These are phyloP conservation scores for Bugula neritina DNA, from an alignment of 2,888 invertebrate species.

Conservation along the genomic window DNA sequence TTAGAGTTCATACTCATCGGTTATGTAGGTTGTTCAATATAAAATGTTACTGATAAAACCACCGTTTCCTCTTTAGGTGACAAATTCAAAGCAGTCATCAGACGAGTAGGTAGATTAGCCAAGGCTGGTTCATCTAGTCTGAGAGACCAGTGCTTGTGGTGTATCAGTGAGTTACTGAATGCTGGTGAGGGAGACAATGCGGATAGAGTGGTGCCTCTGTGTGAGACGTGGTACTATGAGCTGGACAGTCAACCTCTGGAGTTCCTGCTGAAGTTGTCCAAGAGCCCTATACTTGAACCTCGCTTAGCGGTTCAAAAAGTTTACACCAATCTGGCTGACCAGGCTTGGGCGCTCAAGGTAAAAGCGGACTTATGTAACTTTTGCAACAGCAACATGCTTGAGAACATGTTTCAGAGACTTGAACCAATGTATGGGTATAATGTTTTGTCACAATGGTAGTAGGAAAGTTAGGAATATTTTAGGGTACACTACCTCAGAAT, in stretches of 20 bases:
- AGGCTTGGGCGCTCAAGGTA: constrained; percentile 8
- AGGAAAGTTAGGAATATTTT: too few species aligned
- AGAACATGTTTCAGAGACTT: too few species aligned
- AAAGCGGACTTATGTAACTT: too few species aligned
- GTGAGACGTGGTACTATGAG: constrained; percentile 3
- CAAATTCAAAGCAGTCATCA: not conserved
- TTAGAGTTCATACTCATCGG: too few species aligned
- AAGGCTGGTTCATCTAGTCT: not conserved
- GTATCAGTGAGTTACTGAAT: not conserved
- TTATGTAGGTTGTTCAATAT: too few species aligned
- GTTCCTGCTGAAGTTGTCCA: not conserved
- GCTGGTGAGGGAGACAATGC: not conserved
- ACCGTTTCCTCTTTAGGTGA: too few species aligned
- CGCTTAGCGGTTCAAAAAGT: not conserved
- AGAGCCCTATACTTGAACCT: not conserved
- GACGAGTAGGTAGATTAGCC: not conserved
- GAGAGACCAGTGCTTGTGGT: not conserved
- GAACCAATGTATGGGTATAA: too few species aligned
- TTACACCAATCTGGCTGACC: not conserved
- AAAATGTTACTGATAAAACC: too few species aligned
- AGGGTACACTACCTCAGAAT: too few species aligned
- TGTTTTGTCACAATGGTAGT: too few species aligned
- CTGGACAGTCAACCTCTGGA: not conserved
- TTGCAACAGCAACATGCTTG: too few species aligned
- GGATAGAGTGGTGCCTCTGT: not conserved